phyloP scores from a whole-genome alignment of 2,888 invertebrate genomes.

The Apomyelois bistriatella region DNA sequence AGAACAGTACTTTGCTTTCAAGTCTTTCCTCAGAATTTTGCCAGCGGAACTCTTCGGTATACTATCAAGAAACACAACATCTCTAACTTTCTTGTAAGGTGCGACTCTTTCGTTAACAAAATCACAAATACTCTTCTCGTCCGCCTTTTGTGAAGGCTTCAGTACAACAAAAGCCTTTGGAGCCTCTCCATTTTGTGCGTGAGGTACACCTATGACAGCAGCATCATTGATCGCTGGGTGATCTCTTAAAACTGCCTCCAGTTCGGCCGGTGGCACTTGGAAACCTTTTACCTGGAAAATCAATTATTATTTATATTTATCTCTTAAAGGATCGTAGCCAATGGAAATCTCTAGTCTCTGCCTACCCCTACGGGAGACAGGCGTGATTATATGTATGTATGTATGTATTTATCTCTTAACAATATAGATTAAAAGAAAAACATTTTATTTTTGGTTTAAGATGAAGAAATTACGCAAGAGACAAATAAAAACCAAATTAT shows the following conservation, averaged over 20 bases:
- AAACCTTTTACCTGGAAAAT: constrained; percentile 81
- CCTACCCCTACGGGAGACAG: no score
- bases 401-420: no score
- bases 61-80: constrained; percentile 82
- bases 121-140: constrained; percentile 78
- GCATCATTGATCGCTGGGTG: constrained; percentile 89
- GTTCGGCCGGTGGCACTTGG: constrained; percentile 94
- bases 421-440: no score
- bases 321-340: no score
- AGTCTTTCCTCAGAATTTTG: constrained; percentile 85
- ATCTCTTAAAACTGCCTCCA: constrained; percentile 87
- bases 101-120: constrained; percentile 86
- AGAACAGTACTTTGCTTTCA: constrained; percentile 65
- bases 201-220: constrained; percentile 90
- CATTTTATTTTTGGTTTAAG: no score
- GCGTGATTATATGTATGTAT: no score
- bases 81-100: constrained; percentile 86
- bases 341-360: no score
- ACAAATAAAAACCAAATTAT: no score
- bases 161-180: constrained; percentile 88
- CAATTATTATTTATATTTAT: neutral
- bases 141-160: constrained; percentile 38
- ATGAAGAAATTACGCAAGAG: no score
- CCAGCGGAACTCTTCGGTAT: constrained; percentile 89
- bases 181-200: constrained; percentile 85